phyloP scores from a whole-genome alignment of 2,888 invertebrate species.

The Magallana nippona region DNA sequence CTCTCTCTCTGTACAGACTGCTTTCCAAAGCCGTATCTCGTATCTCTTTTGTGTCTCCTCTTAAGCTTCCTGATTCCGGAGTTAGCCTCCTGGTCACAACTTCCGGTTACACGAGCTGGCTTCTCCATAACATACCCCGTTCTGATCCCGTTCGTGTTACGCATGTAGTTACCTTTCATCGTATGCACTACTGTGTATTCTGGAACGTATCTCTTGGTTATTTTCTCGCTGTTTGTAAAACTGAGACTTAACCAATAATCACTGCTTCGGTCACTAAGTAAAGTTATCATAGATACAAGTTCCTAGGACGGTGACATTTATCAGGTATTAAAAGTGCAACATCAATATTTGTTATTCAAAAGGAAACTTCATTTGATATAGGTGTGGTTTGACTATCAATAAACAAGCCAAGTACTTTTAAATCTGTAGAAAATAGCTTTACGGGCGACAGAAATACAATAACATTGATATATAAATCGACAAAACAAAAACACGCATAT shows the following conservation, averaged over 20 bases:
- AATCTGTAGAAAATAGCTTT: too few relatives aligned
- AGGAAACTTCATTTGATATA: background rate
- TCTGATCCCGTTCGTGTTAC: background rate
- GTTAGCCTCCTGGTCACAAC: background rate
- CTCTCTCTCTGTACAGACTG: too few relatives aligned
- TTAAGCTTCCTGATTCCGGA: too few relatives aligned
- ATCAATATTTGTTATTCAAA: background rate
- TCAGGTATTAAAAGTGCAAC: constrained; percentile 1
- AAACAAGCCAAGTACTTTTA: too few relatives aligned
- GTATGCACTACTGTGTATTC: background rate
- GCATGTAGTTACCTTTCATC: constrained; percentile 9
- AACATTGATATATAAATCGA: too few relatives aligned
- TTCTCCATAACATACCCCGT: background rate
- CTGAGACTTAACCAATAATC: background rate
- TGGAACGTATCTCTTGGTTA: background rate
- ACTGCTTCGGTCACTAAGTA: background rate
- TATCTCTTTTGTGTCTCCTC: too few relatives aligned
- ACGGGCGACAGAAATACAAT: too few relatives aligned
- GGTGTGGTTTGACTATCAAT: background rate
- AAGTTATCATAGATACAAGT: background rate
- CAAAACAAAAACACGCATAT: too few relatives aligned
- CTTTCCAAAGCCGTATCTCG: too few relatives aligned
- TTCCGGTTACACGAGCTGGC: constrained; percentile 21
- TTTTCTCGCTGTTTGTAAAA: background rate
- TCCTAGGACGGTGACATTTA: background rate